These are phyloP conservation scores for Drosophila erecta DNA, from an alignment of 1,140 invertebrate genomes.

Conservation along the genomic window DNA sequence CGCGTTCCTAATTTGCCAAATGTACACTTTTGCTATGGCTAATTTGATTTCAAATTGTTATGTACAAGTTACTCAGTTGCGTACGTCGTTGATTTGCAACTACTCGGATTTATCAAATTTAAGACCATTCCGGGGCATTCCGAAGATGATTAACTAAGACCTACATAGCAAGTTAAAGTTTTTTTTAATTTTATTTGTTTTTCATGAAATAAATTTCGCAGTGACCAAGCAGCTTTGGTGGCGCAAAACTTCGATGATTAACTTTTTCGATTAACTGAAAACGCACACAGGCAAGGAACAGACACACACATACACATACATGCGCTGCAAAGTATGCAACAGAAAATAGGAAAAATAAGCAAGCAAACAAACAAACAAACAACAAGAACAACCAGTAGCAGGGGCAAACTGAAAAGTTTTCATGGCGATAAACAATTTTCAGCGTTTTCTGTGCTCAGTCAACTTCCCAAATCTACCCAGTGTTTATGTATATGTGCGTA, in stretches of 20 bases:
- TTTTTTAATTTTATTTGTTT: slow-evolving; percentile 1
- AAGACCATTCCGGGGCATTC: too few relatives aligned
- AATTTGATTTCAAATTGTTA: slow-evolving; percentile 12
- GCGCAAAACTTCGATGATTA: slow-evolving; percentile 77
- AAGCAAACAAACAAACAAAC: slow-evolving; percentile 39
- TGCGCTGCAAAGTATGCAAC: slow-evolving; percentile 51
- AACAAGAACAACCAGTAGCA: slow-evolving; percentile 23
- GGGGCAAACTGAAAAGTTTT: slow-evolving; percentile 63
- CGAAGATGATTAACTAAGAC: too few relatives aligned
- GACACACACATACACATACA: slow-evolving; percentile 30
- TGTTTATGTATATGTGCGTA: slow-evolving; percentile 1
- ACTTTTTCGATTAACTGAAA: slow-evolving; percentile 81
- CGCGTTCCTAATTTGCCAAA: slow-evolving; percentile 12
- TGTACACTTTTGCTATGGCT: slow-evolving; percentile 22
- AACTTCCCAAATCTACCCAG: slow-evolving; percentile 2
- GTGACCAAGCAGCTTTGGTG: slow-evolving; percentile 56
- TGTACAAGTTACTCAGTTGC: too few relatives aligned
- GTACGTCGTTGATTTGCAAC: too few relatives aligned
- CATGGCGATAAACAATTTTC: slow-evolving; percentile 78
- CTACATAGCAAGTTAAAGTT: too few relatives aligned
- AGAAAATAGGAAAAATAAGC: slow-evolving; percentile 53
- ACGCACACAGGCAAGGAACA: slow-evolving; percentile 61
- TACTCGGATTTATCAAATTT: too few relatives aligned
- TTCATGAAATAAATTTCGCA: slow-evolving; percentile 43
- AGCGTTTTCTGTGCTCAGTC: slow-evolving; percentile 36